Conservation (phyloP, 2,797 vertebrate genomes). For the Chelidonichthys spinosus region DNA sequence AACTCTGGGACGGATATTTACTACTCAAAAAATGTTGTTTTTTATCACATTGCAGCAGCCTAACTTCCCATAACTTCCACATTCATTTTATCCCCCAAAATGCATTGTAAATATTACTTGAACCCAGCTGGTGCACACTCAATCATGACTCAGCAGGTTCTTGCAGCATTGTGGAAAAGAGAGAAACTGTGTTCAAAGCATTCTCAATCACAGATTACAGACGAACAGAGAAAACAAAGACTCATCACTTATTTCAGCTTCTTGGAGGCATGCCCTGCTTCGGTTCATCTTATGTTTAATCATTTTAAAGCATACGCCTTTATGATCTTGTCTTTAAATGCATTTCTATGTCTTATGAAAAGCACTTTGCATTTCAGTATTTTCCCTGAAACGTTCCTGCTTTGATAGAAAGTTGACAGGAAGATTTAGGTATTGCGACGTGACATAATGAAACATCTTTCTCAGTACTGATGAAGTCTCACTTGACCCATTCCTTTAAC, state of each 20-base stretch:
- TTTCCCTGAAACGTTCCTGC: background rate
- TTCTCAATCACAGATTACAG: background rate
- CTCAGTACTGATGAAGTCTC: background rate
- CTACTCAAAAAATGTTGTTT: background rate
- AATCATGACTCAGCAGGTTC: constrained; percentile 24
- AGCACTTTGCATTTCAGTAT: background rate
- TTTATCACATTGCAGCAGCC: background rate
- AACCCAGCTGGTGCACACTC: background rate
- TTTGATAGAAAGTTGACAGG: background rate
- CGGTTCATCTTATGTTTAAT: background rate
- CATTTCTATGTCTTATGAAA: background rate
- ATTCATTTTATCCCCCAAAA: background rate
- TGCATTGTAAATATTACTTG: background rate
- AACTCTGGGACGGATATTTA: background rate
- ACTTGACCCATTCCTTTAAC: background rate
- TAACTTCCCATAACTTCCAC: background rate
- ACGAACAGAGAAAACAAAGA: background rate
- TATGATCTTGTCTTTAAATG: background rate
- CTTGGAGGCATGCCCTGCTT: background rate
- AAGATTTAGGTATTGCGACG: background rate
- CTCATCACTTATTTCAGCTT: background rate
- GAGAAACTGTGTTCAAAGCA: background rate
- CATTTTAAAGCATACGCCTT: background rate
- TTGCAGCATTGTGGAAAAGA: background rate
- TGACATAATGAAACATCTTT: background rate